Percentiles rank a stretch among this genome's conserved stretches.
Conservation (phyloP, 2,888 invertebrate species). For the Tillus elongatus region DNA sequence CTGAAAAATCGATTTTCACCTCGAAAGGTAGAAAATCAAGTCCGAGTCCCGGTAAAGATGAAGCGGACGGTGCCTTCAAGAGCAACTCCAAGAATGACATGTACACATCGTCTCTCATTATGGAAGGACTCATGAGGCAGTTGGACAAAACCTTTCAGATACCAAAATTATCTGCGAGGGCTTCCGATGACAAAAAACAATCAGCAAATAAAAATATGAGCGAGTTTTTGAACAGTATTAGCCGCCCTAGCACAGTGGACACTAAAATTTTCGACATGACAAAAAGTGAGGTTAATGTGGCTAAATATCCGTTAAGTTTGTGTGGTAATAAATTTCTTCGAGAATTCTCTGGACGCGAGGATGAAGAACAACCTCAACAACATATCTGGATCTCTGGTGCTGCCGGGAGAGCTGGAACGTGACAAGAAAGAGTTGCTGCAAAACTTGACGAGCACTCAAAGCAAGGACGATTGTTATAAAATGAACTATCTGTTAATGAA, state of each 20-base stretch:
- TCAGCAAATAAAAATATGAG: slow-evolving; percentile 40
- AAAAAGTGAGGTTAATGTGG: slow-evolving; percentile 27
- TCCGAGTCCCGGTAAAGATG: slow-evolving; percentile 56
- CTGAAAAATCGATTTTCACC: slow-evolving; percentile 57
- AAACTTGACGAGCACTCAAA: slow-evolving; percentile 25
- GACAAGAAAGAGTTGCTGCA: slow-evolving; percentile 28
- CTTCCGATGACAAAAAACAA: slow-evolving; percentile 30
- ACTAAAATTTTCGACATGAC: slow-evolving; percentile 36
- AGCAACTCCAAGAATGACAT: slow-evolving; percentile 47
- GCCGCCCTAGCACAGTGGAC: slow-evolving; percentile 26
- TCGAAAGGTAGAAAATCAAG: slow-evolving; percentile 56
- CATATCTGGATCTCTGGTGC: slow-evolving; percentile 17
- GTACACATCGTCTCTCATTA: slow-evolving; percentile 54
- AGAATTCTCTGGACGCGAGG: slow-evolving; percentile 35
- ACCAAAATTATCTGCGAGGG: slow-evolving; percentile 62
- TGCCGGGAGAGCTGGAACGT: slow-evolving; percentile 20
- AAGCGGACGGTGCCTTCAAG: slow-evolving; percentile 54
- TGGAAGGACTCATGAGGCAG: slow-evolving; percentile 70
- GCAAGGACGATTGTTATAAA: too few species aligned
- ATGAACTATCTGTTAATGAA: slow-evolving; percentile 15
- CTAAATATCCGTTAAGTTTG: slow-evolving; percentile 34
- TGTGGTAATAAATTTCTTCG: slow-evolving; percentile 33
- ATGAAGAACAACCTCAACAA: slow-evolving; percentile 33
- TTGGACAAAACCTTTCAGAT: slow-evolving; percentile 81
- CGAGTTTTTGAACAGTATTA: slow-evolving; percentile 11